Conservation (phyloP, 1,140 invertebrate species). For the Sinella curviseta region DNA sequence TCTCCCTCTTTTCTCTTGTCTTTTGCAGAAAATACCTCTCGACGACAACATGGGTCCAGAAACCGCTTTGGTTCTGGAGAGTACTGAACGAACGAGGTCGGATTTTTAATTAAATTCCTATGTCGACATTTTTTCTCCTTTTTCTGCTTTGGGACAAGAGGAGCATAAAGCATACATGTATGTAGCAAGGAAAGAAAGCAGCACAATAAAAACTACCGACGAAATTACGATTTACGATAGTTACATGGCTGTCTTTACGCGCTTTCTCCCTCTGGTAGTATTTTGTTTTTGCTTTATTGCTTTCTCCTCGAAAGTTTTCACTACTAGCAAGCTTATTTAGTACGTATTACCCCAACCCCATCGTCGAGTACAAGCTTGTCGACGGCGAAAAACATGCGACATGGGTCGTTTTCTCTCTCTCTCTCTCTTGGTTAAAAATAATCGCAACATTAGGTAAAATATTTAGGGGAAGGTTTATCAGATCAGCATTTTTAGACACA, state of each 20-base stretch:
- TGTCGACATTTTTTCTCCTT: constrained; percentile 18
- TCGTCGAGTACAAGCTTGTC: too few species aligned
- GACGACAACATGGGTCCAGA: background rate
- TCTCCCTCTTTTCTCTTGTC: background rate
- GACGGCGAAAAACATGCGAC: too few species aligned
- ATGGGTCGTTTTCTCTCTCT: too few species aligned
- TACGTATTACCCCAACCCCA: too few species aligned
- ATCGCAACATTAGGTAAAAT: background rate
- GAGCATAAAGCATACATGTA: background rate
- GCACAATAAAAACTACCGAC: background rate
- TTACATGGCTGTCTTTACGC: background rate
- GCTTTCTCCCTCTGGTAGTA: background rate
- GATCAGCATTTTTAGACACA: background rate
- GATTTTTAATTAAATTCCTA: constrained; percentile 27
- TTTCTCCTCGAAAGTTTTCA: background rate
- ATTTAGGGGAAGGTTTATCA: background rate
- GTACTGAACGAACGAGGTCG: constrained; percentile 17
- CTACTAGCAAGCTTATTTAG: background rate
- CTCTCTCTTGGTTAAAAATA: too few species aligned
- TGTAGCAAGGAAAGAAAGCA: too few species aligned
- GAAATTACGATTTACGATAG: constrained; percentile 17
- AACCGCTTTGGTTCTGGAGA: background rate
- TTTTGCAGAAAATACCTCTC: constrained; percentile 11
- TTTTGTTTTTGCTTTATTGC: background rate
- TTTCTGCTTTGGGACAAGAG: background rate